Base-by-base conservation (phyloP, 2,888 invertebrate species). In the Lithosia quadra region DNA sequence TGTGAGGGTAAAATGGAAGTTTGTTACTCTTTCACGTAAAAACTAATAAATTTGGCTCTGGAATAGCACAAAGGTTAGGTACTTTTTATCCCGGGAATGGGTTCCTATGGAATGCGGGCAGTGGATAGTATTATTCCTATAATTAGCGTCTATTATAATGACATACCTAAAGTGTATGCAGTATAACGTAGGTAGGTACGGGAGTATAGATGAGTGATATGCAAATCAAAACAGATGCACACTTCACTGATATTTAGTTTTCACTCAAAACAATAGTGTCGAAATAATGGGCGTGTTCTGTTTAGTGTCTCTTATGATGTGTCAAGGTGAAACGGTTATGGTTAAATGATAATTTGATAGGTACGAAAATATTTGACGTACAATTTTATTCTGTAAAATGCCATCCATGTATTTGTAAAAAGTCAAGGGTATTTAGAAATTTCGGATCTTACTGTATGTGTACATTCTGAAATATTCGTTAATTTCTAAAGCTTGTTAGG, bases 181-280 rank as follows among this genome's bases (percentile, higher is more conserved):
- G 49, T 49, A 2, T 18, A 22, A 18, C 55, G 11, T 55, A 22
- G 13, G 18, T 15, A 18, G 33, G 13, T 18, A 24, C 1, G 9
- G 18, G 7, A 53, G 15, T 53, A 68, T 24, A 73, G 72, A 79
- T 68, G 70, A 80, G 80, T 79, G 75, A 78, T 82, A 83, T 82
- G 81, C 80, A 85, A 85, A 85, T 85, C 55, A 67, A 64, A 69
- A 61, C 65, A 66, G 78, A 71, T 75, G 72, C 71, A 74, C 75
- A 79, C 79, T 81, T 78, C 80, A 81, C 76, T 69, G 79, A 75
- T 82, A 83, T 86, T 84, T 84, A 75, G 65, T 83, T 80, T 84
- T 80, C 74, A 76, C 75, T 74, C 67, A 58, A 67, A 76, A 78
- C 77, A 78, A 82, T 79, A 71, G 79, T 86, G 82, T 83, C 74